Base-by-base conservation (phyloP, 2,113 vertebrate genomes). In the Bostrychus sinensis region DNA sequence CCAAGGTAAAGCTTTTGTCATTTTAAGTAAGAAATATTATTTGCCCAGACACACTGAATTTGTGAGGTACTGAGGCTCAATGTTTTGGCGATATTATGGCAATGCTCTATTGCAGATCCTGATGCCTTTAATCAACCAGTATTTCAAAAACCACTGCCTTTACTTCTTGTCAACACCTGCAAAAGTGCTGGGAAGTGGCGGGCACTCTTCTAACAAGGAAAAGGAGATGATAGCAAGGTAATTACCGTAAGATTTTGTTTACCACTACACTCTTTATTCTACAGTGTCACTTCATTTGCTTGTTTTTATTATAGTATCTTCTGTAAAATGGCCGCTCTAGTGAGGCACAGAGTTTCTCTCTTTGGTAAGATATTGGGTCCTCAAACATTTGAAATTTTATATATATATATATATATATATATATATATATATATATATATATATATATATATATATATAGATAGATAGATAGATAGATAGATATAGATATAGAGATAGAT, bases 161-260 rank as follows among this genome's bases (percentile, higher is more conserved):
- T 93, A 93, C 75, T 93, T 93, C 81, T 70, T 93, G 64, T 93
- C 92, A 10, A 93, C 92, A 1, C 92, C 96, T 0, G 95, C 96
- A 56, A 94, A 96, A 81, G 90, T 97, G 45, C 89, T 97, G 65
- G 96, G 96, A 53, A 98, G 95, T 36, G 95, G 96, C 0, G 95
- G 95, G 1, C 94, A 95, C 5, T 94, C 96, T 10, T 98, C 96
- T 58, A 98, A 98, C 77, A 98, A 98, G 66, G 96, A 98, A 86
- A 98, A 98, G 73, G 96, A 98, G 80, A 97, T 98, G 96, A 95
- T 97, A 67, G 95, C 95, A 75, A 96, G 95, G 96, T 96, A 68
- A 78, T 32, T n/a, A n/a, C n/a, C n/a, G n/a, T n/a, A n/a, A n/a
- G n/a, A n/a, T n/a, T 34, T 37, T 41, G 2, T 50, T 19, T 26